A percentile compares a stretch with the other conserved stretches of the same genome.
These are phyloP conservation scores for Furcula furcula DNA, from an alignment of 2,888 invertebrate species.

Conservation along the genomic window DNA sequence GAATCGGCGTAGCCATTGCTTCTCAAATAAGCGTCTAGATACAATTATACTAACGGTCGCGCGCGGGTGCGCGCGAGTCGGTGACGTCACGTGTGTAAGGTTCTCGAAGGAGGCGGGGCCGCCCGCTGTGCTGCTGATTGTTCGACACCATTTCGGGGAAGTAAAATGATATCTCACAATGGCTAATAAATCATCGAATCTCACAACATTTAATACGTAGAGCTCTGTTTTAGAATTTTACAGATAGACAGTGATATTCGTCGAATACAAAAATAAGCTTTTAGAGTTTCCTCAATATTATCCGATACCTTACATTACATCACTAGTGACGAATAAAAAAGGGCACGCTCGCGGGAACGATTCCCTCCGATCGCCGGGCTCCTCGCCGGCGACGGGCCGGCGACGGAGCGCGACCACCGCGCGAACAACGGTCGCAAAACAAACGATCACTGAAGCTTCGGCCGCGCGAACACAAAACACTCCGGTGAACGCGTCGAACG, in stretches of 20 bases:
- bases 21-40: slow-evolving; percentile 72
- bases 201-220: slow-evolving; percentile 47
- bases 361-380: slow-evolving; percentile 58
- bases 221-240: slow-evolving; percentile 68
- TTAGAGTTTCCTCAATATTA: slow-evolving; percentile 76
- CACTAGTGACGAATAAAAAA: slow-evolving; percentile 71
- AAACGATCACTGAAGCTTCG: slow-evolving; percentile 75
- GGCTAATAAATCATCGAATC: slow-evolving; percentile 40
- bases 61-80: slow-evolving; percentile 49
- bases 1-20: slow-evolving; percentile 78
- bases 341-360: slow-evolving; percentile 66
- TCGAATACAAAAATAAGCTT: slow-evolving; percentile 81
- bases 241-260: slow-evolving; percentile 71
- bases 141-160: slow-evolving; percentile 75
- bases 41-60: slow-evolving; percentile 68
- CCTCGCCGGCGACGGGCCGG: slow-evolving; percentile 54
- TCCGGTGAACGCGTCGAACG: slow-evolving; percentile 64
- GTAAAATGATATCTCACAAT: slow-evolving; percentile 71
- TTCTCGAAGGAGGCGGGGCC: slow-evolving; percentile 39
- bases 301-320: slow-evolving; percentile 73
- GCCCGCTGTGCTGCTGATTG: slow-evolving; percentile 45
- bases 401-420: slow-evolving; percentile 59
- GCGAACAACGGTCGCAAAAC: slow-evolving; percentile 75
- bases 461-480: slow-evolving; percentile 75
- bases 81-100: slow-evolving; percentile 25